Percentiles rank a stretch among this genome's conserved stretches.
phyloP scores from a whole-genome alignment of 2,113 vertebrate species.

The Baryphthengus martii region DNA sequence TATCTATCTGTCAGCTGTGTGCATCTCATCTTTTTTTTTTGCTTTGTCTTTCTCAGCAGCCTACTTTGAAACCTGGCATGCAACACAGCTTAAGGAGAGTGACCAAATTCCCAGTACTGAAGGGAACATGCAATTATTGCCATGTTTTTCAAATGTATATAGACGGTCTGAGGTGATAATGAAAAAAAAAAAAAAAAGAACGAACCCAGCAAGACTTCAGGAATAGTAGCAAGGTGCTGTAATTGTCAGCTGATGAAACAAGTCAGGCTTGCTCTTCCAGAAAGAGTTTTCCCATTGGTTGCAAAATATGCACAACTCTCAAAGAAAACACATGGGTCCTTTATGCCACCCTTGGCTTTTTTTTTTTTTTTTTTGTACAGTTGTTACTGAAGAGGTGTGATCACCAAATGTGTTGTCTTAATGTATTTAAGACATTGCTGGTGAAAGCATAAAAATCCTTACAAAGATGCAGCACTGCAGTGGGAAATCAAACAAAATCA shows the following conservation, averaged over 20 bases:
- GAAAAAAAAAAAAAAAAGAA: constrained; percentile 31
- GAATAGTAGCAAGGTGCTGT: constrained; percentile 23
- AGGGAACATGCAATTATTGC: constrained; percentile 69
- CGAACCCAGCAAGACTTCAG: constrained; percentile 28
- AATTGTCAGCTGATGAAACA: constrained; percentile 42
- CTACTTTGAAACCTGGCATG: constrained; percentile 61
- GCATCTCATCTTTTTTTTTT: constrained; percentile 30
- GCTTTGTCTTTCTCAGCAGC: constrained; percentile 25
- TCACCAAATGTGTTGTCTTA: constrained; percentile 74
- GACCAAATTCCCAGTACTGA: constrained; percentile 54
- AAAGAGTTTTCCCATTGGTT: constrained; percentile 45
- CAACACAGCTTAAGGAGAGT: constrained; percentile 48
- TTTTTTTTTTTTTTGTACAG: constrained; percentile 70
- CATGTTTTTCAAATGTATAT: constrained; percentile 35
- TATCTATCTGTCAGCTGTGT: constrained; percentile 31
- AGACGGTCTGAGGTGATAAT: constrained; percentile 38
- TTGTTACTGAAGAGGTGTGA: constrained; percentile 66
- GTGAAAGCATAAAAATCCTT: constrained; percentile 76
- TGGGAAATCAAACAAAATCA: constrained; percentile 78
- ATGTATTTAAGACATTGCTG: constrained; percentile 76
- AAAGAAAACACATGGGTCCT: constrained; percentile 60
- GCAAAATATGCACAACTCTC: constrained; percentile 45
- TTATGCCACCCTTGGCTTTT: constrained; percentile 64
- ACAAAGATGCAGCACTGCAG: constrained; percentile 64
- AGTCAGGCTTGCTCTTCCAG: constrained; percentile 40